These are phyloP conservation scores for Caenorhabditis sp. DNA, from an alignment of 2,888 invertebrate species.

Conservation along the genomic window DNA sequence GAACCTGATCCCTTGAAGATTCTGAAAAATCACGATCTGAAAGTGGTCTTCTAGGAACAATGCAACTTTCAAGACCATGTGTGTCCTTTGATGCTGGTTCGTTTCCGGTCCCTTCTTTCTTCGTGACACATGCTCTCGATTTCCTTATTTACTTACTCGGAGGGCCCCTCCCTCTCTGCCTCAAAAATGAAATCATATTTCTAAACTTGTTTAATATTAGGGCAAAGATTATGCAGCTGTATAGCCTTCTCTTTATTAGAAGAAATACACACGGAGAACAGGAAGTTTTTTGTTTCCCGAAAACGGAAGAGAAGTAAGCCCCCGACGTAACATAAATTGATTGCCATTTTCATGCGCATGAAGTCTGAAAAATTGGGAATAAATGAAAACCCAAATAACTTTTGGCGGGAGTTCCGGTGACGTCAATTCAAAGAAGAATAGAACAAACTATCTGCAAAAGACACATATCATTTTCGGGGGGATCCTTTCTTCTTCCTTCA, in stretches of 20 bases:
- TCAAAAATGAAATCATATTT: constrained; percentile 25
- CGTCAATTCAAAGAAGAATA: constrained; percentile 3
- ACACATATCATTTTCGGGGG: constrained; percentile 5
- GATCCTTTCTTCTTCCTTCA: background rate
- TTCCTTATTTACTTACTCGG: constrained; percentile 28
- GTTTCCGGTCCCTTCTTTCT: constrained; percentile 20
- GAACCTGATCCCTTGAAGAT: too few species aligned
- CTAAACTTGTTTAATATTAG: constrained; percentile 1
- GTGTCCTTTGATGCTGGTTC: constrained; percentile 43
- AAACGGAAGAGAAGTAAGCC: background rate
- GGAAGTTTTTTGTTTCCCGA: constrained; percentile 13
- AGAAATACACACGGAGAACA: constrained; percentile 4
- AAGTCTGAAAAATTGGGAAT: background rate
- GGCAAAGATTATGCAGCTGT: constrained; percentile 27
- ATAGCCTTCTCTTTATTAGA: background rate
- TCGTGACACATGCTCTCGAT: constrained; percentile 7
- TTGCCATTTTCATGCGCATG: constrained; percentile 9
- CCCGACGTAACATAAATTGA: constrained; percentile 7
- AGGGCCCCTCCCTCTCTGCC: background rate
- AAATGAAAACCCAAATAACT: constrained; percentile 3
- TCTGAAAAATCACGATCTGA: too few species aligned
- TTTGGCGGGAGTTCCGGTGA: constrained; percentile 16
- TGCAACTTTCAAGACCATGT: background rate
- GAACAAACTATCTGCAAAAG: constrained; percentile 32
- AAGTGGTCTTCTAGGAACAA: constrained; percentile 6